phyloP scores from a whole-genome alignment of 2,888 invertebrate genomes.

The Villa cingulata region DNA sequence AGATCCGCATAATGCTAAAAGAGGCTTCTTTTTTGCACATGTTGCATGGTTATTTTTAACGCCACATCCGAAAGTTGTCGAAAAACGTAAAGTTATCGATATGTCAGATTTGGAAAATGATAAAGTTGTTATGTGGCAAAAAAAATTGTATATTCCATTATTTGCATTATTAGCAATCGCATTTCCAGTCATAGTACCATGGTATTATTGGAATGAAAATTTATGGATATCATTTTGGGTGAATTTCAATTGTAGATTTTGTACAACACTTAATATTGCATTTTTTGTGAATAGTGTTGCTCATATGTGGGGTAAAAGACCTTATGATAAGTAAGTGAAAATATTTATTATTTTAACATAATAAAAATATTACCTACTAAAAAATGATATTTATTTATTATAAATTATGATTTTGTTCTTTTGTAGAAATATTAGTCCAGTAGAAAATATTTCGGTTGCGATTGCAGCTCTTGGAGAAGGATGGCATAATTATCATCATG shows the following conservation, averaged over 20 bases:
- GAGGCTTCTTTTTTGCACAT: slow-evolving; percentile 85
- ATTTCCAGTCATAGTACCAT: slow-evolving; percentile 64
- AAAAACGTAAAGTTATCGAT: slow-evolving; percentile 52
- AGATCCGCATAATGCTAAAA: slow-evolving; percentile 56
- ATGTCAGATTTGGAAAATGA: slow-evolving; percentile 59
- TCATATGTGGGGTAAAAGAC: slow-evolving; percentile 84
- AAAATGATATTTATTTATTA: neutral
- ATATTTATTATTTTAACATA: neutral
- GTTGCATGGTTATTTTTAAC: slow-evolving; percentile 82
- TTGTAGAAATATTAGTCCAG: slow-evolving; percentile 53
- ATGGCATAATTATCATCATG: slow-evolving; percentile 76
- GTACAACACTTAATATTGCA: slow-evolving; percentile 75
- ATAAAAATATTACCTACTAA: neutral
- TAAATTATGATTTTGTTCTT: slow-evolving; percentile 1
- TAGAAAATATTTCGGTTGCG: slow-evolving; percentile 59
- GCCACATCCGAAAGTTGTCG: slow-evolving; percentile 65
- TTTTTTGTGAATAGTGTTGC: slow-evolving; percentile 93
- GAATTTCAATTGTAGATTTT: slow-evolving; percentile 71
- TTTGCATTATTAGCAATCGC: slow-evolving; percentile 53
- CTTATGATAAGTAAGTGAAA: slow-evolving; percentile 75
- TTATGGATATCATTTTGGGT: slow-evolving; percentile 69
- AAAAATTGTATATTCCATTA: slow-evolving; percentile 56
- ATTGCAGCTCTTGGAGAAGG: slow-evolving; percentile 65
- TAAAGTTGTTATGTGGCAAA: slow-evolving; percentile 63
- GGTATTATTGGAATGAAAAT: slow-evolving; percentile 71